Conservation (phyloP, 2,113 vertebrate species). For the Neopipo cinnamomea region DNA sequence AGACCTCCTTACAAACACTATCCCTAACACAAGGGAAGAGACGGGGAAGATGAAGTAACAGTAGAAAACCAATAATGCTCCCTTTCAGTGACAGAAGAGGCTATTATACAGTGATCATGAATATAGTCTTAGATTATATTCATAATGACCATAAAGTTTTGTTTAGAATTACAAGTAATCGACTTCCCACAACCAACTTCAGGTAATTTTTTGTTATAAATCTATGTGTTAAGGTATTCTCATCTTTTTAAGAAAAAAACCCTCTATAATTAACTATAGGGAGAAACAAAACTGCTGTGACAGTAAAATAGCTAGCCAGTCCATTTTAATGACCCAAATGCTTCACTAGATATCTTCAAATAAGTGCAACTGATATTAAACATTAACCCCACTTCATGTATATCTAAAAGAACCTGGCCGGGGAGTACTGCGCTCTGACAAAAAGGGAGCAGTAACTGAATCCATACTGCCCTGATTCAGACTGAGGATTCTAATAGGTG, state of each 20-base stretch:
- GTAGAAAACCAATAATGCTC: background rate
- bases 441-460: background rate
- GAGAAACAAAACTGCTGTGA: background rate
- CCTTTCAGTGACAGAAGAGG: background rate
- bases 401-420: background rate
- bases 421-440: background rate
- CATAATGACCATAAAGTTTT: background rate
- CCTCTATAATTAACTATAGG: too few relatives aligned
- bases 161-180: background rate
- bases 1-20: background rate
- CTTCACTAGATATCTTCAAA: background rate
- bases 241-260: background rate
- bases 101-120: background rate
- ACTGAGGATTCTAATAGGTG: background rate
- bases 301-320: background rate
- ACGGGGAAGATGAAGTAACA: background rate
- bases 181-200: background rate
- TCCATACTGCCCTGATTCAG: background rate
- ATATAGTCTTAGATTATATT: background rate
- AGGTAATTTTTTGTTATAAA: background rate
- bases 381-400: rapidly evolving
- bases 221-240: background rate
- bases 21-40: background rate
- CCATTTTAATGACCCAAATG: background rate
- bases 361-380: background rate